These are phyloP conservation scores for Onychostruthus taczanowskii DNA, from an alignment of 2,113 vertebrate genomes.

Conservation along the genomic window DNA sequence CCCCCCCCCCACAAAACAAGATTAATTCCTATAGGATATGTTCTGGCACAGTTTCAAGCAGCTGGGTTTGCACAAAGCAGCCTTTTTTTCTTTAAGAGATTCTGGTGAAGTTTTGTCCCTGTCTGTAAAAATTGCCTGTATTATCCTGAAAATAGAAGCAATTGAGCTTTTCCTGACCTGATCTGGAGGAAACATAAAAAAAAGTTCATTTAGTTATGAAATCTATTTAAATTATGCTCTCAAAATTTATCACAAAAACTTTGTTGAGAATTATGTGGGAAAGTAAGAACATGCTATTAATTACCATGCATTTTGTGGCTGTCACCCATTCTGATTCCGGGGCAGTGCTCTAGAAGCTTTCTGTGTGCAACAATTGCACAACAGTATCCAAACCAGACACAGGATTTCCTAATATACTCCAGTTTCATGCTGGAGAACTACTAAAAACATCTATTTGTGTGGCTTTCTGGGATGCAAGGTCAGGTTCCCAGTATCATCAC, in stretches of 20 bases:
- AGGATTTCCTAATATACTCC: not conserved
- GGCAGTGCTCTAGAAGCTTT: not conserved
- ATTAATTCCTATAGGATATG: conserved; percentile 27
- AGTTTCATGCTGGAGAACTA: not conserved
- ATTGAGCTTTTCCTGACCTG: conserved; percentile 14
- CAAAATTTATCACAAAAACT: not conserved
- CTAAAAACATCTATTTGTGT: not conserved
- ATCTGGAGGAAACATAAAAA: not conserved
- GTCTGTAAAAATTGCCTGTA: conserved; percentile 1
- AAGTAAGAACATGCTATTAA: not conserved
- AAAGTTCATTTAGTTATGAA: not conserved
- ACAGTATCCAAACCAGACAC: not conserved
- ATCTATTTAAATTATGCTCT: not conserved
- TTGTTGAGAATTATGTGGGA: not conserved
- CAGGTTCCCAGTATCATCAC: not conserved
- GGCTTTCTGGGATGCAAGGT: not conserved
- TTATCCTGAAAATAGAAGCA: conserved; percentile 42
- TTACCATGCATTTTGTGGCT: not conserved
- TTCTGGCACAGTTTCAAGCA: conserved; percentile 4
- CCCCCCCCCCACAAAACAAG: not conserved
- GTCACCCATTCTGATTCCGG: not conserved
- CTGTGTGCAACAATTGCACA: not conserved
- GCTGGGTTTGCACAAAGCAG: conserved; percentile 25
- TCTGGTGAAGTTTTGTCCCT: not conserved
- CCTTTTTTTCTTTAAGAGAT: not conserved